Conservation (phyloP, 2,113 vertebrate genomes). For the Colius striatus region DNA sequence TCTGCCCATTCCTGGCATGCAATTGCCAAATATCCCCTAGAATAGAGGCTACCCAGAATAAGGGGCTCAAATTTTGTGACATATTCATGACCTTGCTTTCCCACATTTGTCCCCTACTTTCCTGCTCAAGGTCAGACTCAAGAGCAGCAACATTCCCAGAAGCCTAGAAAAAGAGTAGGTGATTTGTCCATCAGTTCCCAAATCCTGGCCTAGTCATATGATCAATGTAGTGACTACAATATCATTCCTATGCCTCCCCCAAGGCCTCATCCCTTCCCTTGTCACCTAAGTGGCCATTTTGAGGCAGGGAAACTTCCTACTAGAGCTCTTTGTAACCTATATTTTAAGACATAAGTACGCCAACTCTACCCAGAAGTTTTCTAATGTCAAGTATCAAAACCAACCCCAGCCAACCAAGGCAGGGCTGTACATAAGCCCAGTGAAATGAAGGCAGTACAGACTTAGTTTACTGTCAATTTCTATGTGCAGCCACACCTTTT, state of each 20-base stretch:
- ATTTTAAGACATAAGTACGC: background rate
- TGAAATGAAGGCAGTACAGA: background rate
- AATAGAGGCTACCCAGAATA: background rate
- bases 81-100: background rate
- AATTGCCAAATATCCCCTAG: background rate
- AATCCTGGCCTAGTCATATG: background rate
- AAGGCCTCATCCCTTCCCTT: background rate
- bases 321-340: background rate
- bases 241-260: background rate
- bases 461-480: background rate
- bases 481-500: background rate
- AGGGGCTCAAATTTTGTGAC: background rate
- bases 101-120: background rate
- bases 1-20: background rate
- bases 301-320: background rate
- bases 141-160: background rate
- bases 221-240: accelerated
- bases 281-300: background rate
- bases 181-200: background rate
- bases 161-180: background rate
- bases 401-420: background rate
- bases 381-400: background rate
- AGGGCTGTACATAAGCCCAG: background rate
- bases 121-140: background rate
- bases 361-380: background rate